Conservation (phyloP, 2,113 vertebrate genomes). For the Cyanistes caeruleus region DNA sequence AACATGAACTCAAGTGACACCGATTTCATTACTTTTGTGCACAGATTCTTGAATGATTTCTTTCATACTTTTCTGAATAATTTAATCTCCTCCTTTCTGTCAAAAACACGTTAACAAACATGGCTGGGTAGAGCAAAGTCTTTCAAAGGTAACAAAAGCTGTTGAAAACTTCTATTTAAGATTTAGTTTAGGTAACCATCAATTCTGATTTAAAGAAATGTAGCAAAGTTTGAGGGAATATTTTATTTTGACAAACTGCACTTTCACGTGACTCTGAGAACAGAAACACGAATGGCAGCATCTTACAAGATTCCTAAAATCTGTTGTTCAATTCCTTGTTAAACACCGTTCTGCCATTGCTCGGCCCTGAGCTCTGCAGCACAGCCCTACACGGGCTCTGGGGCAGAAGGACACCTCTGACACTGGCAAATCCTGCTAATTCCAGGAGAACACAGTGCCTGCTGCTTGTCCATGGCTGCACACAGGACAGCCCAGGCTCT, state of each 20-base stretch:
- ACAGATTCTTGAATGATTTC: slow-evolving; percentile 12
- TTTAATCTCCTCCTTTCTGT: background rate
- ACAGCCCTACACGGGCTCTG: accelerated
- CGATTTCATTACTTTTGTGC: slow-evolving; percentile 10
- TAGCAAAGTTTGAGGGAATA: background rate
- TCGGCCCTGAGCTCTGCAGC: background rate
- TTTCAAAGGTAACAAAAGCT: background rate
- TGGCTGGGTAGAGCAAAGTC: background rate
- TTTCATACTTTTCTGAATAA: background rate
- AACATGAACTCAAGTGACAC: slow-evolving; percentile 61
- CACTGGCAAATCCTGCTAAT: background rate
- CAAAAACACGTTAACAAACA: background rate
- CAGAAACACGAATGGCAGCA: background rate
- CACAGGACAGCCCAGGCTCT: background rate
- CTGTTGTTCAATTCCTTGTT: background rate
- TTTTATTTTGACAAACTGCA: background rate
- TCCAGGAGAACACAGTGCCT: background rate
- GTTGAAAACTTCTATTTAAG: background rate
- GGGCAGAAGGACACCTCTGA: background rate
- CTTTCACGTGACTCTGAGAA: background rate
- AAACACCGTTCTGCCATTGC: background rate
- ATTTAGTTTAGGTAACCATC: background rate
- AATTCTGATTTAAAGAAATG: background rate
- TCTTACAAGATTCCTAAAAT: background rate
- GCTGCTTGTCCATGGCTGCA: background rate